Percentiles rank a stretch among this genome's conserved stretches.
Conservation (phyloP, 2,888 invertebrate genomes). For the Epinotia demarniana region DNA sequence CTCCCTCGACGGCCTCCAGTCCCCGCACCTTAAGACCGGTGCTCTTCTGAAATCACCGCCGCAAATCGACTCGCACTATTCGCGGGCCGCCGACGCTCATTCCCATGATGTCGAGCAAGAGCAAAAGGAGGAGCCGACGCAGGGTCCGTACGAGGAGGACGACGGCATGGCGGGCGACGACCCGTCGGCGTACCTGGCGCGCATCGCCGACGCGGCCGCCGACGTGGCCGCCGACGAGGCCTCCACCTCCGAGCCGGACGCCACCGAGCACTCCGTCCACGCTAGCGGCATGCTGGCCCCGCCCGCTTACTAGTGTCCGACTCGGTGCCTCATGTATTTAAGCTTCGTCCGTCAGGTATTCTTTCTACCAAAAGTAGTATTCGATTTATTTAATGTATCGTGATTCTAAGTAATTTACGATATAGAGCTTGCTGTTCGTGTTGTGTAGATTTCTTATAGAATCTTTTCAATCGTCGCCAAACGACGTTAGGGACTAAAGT, state of each 20-base stretch:
- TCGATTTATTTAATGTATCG: slow-evolving; percentile 67
- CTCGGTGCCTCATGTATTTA: slow-evolving; percentile 55
- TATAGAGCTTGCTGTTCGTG: slow-evolving; percentile 62
- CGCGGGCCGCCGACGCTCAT: slow-evolving; percentile 80
- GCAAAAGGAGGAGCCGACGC: slow-evolving; percentile 81
- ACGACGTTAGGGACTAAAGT: slow-evolving; percentile 70
- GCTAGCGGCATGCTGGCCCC: slow-evolving; percentile 84
- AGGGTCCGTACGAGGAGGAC: slow-evolving; percentile 86
- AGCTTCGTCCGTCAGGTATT: slow-evolving; percentile 63
- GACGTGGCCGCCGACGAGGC: slow-evolving; percentile 78
- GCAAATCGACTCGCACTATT: slow-evolving; percentile 85
- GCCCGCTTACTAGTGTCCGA: slow-evolving; percentile 77
- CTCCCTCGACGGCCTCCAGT: slow-evolving; percentile 79
- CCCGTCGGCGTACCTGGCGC: slow-evolving; percentile 79
- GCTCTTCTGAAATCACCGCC: slow-evolving; percentile 82
- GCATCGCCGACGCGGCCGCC: slow-evolving; percentile 70
- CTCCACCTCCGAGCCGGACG: slow-evolving; percentile 86
- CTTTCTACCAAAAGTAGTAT: slow-evolving; percentile 82
- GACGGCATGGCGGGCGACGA: slow-evolving; percentile 84
- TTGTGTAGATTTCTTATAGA: slow-evolving; percentile 64
- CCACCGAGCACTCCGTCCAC: slow-evolving; percentile 83
- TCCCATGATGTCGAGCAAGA: slow-evolving; percentile 71
- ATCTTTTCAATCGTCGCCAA: slow-evolving; percentile 61
- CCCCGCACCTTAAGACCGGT: slow-evolving; percentile 78
- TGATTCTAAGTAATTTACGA: slow-evolving; percentile 57